Evolutionary conservation across 2,113 vertebrate genomes (phyloP).

Genomic region (Vombatus ursinus): DNA sequence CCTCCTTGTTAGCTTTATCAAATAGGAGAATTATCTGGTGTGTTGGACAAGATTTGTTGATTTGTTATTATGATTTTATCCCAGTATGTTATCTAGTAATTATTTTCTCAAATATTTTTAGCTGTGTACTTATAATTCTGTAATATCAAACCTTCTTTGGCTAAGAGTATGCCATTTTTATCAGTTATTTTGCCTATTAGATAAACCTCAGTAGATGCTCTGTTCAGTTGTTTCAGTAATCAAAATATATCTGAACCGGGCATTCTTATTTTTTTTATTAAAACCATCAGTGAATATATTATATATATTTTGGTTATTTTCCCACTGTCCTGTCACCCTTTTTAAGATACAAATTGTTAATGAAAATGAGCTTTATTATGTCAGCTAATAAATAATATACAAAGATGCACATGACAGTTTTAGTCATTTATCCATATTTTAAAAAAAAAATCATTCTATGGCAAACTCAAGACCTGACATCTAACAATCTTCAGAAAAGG

Average conservation of each 20-base stretch:
- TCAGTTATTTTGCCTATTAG: background rate
- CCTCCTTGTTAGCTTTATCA: slow-evolving; percentile 9
- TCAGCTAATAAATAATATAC: too few species aligned
- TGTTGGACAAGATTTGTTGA: background rate
- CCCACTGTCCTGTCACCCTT: slow-evolving; percentile 15
- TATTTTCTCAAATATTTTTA: slow-evolving; percentile 23
- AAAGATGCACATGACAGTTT: background rate
- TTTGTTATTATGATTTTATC: background rate
- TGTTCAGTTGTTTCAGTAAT: background rate
- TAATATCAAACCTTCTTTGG: background rate
- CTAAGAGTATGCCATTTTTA: slow-evolving; percentile 14
- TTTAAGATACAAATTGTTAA: background rate
- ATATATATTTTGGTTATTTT: slow-evolving; percentile 39
- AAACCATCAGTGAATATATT: slow-evolving; percentile 3
- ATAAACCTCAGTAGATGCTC: background rate
- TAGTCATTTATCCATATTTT: background rate
- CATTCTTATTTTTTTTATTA: background rate
- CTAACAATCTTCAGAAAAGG: background rate
- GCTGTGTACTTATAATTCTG: background rate
- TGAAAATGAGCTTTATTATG: too few species aligned
- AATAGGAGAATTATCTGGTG: background rate
- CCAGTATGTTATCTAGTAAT: background rate
- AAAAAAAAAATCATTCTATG: background rate
- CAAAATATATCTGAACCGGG: background rate
- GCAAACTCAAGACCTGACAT: background rate